Evolutionary conservation across 2,113 vertebrate genomes (phyloP), one percentile per base, ranked within the genome.

Genomic region (Chloropsis cyanopogon): DNA sequence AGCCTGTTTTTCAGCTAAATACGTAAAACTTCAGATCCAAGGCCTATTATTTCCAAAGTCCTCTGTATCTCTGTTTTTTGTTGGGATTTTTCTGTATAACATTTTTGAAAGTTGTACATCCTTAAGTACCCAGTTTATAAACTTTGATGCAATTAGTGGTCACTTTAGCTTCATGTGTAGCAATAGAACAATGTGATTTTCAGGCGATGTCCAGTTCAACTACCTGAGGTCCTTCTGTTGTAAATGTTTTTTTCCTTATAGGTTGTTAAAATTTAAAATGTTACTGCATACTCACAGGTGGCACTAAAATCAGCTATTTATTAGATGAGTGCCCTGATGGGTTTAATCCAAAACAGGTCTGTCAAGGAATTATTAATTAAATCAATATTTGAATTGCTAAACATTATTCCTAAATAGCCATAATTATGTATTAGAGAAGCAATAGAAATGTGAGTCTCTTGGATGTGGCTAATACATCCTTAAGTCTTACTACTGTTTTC

Each of bases 361-460:
- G 53, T 93, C 65, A 70, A 91, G 66, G 63, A 90, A 92, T 92
- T 94, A 81, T 53, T 89, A 88, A 95, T 86, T 87, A 79, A 89
- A 90, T 92, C 71, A 80, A 2, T 93, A 68, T 92, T 88, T 97
- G 82, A 96, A 80, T 97, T 95, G 75, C 83, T 91, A 80, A 92
- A 70, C 11, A 10, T 88, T 42, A 53, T 41, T 90, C 33, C 44
- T 95, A 20, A 81, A 84, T 85, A 96, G 94, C 88, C 92, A 97
- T 97, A 96, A 91, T 90, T 70, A 88, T 29, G 19, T 93, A 87
- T 87, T 91, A 92, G 95, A 93, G 86, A 94, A 96, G 94, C 92
- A 96, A 96, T 95, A 96, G 88, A 63, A 86, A 81, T 22, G 6
- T 53, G 57, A 80, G 61, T 97, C 85, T 95, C 68, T 83, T 87